Percentiles rank a stretch among this genome's conserved stretches.
phyloP scores from a whole-genome alignment of 2,113 vertebrate species.

The Saguinus midas region DNA sequence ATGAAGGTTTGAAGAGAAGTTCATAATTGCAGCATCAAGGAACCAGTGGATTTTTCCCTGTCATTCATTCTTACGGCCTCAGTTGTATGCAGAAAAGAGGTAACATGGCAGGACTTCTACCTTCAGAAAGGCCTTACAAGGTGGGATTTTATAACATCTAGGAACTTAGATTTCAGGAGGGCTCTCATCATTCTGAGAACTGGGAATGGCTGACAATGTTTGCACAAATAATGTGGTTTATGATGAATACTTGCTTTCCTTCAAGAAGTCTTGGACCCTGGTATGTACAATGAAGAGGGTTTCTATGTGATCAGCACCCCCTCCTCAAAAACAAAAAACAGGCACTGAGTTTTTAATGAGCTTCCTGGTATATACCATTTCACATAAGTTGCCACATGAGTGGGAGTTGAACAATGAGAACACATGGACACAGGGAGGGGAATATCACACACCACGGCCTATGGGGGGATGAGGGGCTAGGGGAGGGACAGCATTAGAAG shows the following conservation, averaged over 20 bases:
- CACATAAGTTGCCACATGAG: background rate
- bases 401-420: too few relatives aligned
- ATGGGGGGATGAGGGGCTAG: too few relatives aligned
- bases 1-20: background rate
- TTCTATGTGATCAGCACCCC: background rate
- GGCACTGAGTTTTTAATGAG: background rate
- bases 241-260: background rate
- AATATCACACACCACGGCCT: too few relatives aligned
- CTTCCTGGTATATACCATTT: background rate
- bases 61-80: background rate
- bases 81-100: background rate
- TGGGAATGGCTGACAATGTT: background rate
- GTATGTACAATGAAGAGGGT: background rate
- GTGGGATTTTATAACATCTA: background rate
- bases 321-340: background rate
- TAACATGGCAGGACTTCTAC: background rate
- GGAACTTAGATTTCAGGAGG: background rate
- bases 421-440: too few relatives aligned
- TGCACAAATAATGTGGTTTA: background rate
- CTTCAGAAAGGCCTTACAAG: background rate
- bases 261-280: background rate
- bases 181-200: background rate
- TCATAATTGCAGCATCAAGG: background rate
- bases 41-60: background rate
- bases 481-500: too few relatives aligned